Base-by-base conservation (phyloP, 1,140 invertebrate species). In the Zaprionus capensis region DNA sequence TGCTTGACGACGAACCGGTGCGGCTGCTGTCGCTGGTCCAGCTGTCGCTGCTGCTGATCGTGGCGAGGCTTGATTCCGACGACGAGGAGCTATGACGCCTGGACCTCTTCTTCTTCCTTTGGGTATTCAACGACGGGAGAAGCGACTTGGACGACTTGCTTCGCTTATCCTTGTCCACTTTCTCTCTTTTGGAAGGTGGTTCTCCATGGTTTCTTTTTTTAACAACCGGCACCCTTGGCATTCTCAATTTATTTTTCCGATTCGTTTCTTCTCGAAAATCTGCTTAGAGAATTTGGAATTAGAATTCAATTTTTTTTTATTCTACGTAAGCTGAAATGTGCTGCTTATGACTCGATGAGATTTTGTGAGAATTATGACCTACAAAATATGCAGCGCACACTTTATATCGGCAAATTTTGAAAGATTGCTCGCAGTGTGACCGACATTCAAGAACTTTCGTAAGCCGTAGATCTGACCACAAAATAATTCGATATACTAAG, bases 1-100 rank as follows among this genome's bases (percentile, higher is more conserved):
- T 61, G 49, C 34, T 67, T 5, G 63, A 44, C 7, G 78, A 65
- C 12, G 49, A 36, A 36, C 55, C 49, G 56, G 59, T 66, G 36
- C 4, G 34, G 36, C 44, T 53, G 14, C 4, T 20, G 34, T 28
- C 62, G 15, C 26, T 46, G 66, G 71, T 65, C 31, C 14, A 20
- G 46, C 24, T 15, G 14, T 12, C n/a, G 24, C 51, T 63, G 65
- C 38, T 58, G 51, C 57, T 73, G 22, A 46, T 17, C 6, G 28
- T 49, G 6, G 15, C 28, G 3, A 55, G 53, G 26, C 72, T 76
- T 58, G 34, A 53, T 2, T 1, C n/a, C 3, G 66, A 71, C 2
- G 28, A 26, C 4, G 46, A 20, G 5, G 58, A 41, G 14, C 59
- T 65, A 3, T 22, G 1, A 15, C 49, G 12, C 12, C 53, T 14